A percentile compares a stretch with the other conserved stretches of the same genome.
Conservation (phyloP, 2,888 invertebrate genomes). For the Meganola albula region DNA sequence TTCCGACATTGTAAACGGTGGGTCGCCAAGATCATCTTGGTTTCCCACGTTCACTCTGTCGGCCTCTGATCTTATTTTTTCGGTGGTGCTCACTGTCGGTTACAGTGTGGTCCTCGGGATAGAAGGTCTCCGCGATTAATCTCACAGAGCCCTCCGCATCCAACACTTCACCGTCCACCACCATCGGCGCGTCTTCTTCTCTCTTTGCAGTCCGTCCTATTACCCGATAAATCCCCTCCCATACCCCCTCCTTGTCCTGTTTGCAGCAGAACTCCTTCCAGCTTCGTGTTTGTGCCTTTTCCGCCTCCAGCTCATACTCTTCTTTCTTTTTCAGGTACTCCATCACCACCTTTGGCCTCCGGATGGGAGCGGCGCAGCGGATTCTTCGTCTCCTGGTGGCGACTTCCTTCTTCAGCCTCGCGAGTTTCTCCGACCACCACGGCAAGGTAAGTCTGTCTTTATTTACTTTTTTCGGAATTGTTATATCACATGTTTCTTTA, state of each 20-base stretch:
- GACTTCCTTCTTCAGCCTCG: not conserved
- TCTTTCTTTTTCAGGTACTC: constrained; percentile 1
- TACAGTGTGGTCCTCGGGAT: not conserved
- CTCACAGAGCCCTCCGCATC: not conserved
- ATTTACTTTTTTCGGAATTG: not conserved
- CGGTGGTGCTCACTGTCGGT: not conserved
- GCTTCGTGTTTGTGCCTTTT: not conserved
- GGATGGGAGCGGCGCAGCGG: not conserved
- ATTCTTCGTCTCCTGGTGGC: constrained; percentile 1
- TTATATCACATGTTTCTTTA: not conserved
- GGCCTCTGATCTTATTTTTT: not conserved
- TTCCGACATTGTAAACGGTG: not conserved
- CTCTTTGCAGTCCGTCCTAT: not conserved
- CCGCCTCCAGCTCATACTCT: not conserved
- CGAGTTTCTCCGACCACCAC: not conserved
- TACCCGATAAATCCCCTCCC: too few species aligned
- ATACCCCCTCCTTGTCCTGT: too few species aligned
- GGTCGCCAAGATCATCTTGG: not conserved
- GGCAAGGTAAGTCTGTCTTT: not conserved
- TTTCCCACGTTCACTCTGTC: not conserved
- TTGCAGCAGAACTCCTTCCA: too few species aligned
- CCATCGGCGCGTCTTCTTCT: constrained; percentile 3
- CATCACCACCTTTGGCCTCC: not conserved
- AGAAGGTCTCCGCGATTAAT: constrained; percentile 1
- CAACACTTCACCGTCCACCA: not conserved